These are phyloP conservation scores for Gallirallus australis DNA, from an alignment of 2,797 vertebrate species.

Conservation along the genomic window DNA sequence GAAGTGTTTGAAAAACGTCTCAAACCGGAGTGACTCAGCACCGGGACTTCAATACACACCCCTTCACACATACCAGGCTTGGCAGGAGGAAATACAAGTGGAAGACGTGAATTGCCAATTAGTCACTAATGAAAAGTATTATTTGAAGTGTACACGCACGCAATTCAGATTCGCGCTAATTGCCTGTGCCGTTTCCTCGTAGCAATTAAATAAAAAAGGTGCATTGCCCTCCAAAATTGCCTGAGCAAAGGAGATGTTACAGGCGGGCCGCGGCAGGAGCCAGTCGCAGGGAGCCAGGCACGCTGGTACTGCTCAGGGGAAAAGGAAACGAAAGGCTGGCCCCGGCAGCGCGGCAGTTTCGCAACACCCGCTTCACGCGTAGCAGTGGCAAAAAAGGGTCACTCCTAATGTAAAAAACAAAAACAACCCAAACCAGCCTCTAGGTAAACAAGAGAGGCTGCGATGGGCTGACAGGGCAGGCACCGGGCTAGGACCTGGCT, in stretches of 20 bases:
- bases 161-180: fast-evolving
- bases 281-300: no score
- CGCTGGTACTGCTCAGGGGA: neutral
- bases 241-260: fast-evolving
- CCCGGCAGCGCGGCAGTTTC: neutral
- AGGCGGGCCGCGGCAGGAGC: neutral
- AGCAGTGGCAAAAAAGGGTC: neutral
- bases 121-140: neutral
- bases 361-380: fast-evolving
- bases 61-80: fast-evolving
- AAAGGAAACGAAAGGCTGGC: neutral
- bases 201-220: fast-evolving
- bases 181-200: fast-evolving
- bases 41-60: no score
- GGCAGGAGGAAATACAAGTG: neutral
- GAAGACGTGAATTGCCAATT: neutral
- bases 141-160: fast-evolving
- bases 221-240: fast-evolving
- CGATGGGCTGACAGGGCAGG: neutral
- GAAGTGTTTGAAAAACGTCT: neutral
- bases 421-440: no score
- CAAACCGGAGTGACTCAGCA: fast-evolving
- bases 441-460: no score
- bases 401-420: neutral
- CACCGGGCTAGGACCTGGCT: neutral